A percentile compares a stretch with the other conserved stretches of the same genome.
phyloP scores from a whole-genome alignment of 2,797 vertebrate genomes.

The Premnoplex brunnescens region DNA sequence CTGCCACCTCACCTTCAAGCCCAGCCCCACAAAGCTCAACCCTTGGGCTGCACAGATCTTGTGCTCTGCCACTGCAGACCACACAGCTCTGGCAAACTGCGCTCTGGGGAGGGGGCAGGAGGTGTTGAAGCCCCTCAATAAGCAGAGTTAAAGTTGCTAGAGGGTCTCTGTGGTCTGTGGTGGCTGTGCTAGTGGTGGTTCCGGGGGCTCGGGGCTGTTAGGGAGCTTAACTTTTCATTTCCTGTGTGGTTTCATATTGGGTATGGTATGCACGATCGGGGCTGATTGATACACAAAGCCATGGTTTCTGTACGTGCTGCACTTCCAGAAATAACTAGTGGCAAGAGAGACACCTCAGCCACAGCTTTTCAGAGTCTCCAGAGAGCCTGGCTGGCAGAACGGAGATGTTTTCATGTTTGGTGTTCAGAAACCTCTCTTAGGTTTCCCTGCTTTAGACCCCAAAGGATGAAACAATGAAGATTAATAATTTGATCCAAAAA shows the following conservation, averaged over 20 bases:
- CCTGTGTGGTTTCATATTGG: constrained; percentile 37
- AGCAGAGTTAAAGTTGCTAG: neutral
- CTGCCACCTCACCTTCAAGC: neutral
- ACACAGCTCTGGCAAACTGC: neutral
- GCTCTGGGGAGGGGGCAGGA: neutral
- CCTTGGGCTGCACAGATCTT: neutral
- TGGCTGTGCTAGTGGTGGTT: neutral
- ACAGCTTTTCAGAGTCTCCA: neutral
- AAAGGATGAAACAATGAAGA: neutral
- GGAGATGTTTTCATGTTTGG: neutral
- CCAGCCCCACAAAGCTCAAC: neutral
- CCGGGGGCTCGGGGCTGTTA: neutral
- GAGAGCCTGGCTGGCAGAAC: neutral
- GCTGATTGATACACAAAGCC: constrained; percentile 21
- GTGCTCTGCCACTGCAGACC: neutral
- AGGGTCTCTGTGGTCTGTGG: neutral
- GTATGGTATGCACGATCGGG: neutral
- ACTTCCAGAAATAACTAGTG: constrained; percentile 14
- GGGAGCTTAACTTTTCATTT: constrained; percentile 62
- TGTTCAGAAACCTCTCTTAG: neutral
- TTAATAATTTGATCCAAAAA: neutral
- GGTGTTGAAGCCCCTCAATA: neutral
- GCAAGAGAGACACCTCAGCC: neutral
- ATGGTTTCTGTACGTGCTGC: neutral
- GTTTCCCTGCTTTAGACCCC: neutral